Evolutionary conservation across 2,888 invertebrate species (phyloP).

Genomic region (Troides oblongomaculatus): DNA sequence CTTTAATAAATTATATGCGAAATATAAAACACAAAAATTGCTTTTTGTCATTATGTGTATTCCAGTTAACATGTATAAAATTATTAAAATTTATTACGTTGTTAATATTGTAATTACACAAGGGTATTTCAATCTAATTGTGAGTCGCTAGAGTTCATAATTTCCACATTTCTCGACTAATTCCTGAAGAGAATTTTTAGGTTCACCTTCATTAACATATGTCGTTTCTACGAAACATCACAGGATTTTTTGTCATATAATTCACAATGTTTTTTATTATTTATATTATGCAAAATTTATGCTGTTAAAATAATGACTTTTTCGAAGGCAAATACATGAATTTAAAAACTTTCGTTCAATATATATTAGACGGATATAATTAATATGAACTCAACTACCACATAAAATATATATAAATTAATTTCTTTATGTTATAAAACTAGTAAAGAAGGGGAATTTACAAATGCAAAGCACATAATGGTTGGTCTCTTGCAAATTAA

Average conservation of each 20-base stretch:
- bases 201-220: neutral
- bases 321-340: too few species aligned
- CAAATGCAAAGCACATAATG: too few species aligned
- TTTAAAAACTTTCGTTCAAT: too few species aligned
- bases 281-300: too few species aligned
- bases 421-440: too few species aligned
- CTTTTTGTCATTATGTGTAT: neutral
- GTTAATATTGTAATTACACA: neutral
- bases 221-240: neutral
- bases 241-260: neutral
- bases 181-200: neutral
- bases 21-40: neutral
- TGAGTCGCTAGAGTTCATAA: neutral
- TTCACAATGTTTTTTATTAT: too few species aligned
- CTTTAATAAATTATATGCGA: neutral
- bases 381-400: too few species aligned
- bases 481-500: too few species aligned
- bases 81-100: neutral
- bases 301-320: too few species aligned
- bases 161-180: neutral
- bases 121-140: neutral
- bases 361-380: too few species aligned
- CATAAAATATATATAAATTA: too few species aligned
- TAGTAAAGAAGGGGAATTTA: too few species aligned
- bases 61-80: neutral